A percentile compares a stretch with the other conserved stretches of the same genome.
phyloP scores from a whole-genome alignment of 2,113 vertebrate species.

The Zosterops lateralis region DNA sequence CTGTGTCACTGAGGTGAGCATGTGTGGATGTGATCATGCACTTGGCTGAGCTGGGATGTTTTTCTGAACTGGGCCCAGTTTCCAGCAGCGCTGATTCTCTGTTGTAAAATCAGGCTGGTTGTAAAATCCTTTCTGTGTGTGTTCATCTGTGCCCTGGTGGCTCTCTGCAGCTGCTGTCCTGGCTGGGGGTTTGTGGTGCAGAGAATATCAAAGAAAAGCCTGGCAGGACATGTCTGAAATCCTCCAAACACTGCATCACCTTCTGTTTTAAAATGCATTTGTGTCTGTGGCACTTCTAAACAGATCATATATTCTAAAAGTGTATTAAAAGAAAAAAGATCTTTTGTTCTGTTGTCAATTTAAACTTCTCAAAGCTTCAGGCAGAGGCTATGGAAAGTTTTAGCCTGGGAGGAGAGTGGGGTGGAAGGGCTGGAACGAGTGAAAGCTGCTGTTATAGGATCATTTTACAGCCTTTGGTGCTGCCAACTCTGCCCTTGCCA shows the following conservation, averaged over 20 bases:
- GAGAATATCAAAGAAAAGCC: not conserved
- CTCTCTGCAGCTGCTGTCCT: not conserved
- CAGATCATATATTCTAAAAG: not conserved
- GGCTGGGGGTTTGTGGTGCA: not conserved
- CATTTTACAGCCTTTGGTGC: not conserved
- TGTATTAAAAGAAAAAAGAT: not conserved
- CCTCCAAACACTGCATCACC: not conserved
- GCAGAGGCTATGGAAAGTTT: not conserved
- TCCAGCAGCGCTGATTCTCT: not conserved
- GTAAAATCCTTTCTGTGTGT: not conserved
- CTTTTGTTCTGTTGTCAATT: not conserved
- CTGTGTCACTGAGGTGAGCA: not conserved
- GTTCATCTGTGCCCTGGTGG: not conserved
- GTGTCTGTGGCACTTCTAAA: not conserved
- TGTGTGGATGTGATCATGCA: not conserved
- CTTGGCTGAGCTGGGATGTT: not conserved
- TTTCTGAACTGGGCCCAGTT: not conserved
- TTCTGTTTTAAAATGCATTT: not conserved
- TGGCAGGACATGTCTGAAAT: not conserved
- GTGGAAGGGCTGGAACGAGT: not conserved
- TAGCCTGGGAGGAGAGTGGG: not conserved
- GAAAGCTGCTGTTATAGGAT: not conserved
- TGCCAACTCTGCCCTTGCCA: not conserved
- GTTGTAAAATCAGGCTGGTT: not conserved
- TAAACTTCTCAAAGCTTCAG: not conserved